phyloP scores from a whole-genome alignment of 1,140 invertebrate species.

The Apis dorsata region DNA sequence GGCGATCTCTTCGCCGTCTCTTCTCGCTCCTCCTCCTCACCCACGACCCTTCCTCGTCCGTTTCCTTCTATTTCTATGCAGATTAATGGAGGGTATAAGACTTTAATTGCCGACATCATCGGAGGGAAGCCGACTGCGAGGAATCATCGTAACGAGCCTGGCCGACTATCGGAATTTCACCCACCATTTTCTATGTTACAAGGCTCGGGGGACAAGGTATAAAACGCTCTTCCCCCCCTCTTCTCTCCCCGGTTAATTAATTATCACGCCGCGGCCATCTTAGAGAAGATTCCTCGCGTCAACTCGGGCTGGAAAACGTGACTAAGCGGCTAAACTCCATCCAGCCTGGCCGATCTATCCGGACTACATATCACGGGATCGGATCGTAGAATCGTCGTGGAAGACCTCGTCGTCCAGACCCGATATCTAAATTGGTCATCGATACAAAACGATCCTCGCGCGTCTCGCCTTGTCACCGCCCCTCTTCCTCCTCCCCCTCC shows the following conservation, averaged over 20 bases:
- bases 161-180: slow-evolving; percentile 47
- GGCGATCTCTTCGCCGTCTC: slow-evolving; percentile 46
- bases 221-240: slow-evolving; percentile 20
- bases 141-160: slow-evolving; percentile 48
- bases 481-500: background rate
- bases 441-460: slow-evolving; percentile 8
- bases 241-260: slow-evolving; percentile 3
- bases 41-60: slow-evolving; percentile 35
- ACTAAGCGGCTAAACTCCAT: background rate
- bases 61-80: slow-evolving; percentile 47
- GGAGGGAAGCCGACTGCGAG: slow-evolving; percentile 47
- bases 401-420: background rate
- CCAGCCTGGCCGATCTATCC: background rate
- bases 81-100: slow-evolving; percentile 71
- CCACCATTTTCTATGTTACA: slow-evolving; percentile 18
- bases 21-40: slow-evolving; percentile 20
- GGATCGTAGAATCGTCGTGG: background rate
- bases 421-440: slow-evolving; percentile 64
- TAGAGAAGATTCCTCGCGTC: background rate
- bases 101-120: slow-evolving; percentile 72
- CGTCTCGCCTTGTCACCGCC: background rate
- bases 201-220: background rate
- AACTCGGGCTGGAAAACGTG: background rate
- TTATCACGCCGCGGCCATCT: background rate
- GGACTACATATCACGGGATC: background rate